A percentile compares a stretch with the other conserved stretches of the same genome.
These are phyloP conservation scores for Gallirallus australis DNA, from an alignment of 2,797 vertebrate genomes.

Conservation along the genomic window DNA sequence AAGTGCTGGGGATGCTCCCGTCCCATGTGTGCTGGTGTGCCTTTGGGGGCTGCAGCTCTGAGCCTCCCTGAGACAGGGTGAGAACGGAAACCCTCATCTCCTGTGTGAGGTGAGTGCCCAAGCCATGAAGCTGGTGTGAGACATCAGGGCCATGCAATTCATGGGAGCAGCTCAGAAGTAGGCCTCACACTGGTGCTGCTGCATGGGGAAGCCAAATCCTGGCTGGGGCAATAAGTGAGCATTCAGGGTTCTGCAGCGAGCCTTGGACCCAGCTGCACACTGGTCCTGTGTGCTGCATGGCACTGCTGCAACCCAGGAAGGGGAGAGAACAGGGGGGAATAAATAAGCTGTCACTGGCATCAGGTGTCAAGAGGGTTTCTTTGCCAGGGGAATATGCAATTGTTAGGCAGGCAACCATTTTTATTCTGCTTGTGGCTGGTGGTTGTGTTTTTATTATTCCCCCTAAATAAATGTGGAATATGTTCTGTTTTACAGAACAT, in stretches of 20 bases:
- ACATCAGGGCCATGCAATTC: not conserved
- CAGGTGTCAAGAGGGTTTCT: not conserved
- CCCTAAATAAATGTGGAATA: not conserved
- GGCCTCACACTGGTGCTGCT: not conserved
- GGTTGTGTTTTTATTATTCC: not conserved
- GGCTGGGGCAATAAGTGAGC: rapidly evolving
- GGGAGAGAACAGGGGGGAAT: not conserved
- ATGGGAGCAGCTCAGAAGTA: not conserved
- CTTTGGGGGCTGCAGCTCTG: rapidly evolving
- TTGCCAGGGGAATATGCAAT: not conserved
- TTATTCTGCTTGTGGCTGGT: not conserved
- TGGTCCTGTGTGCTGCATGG: not conserved
- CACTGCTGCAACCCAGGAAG: not conserved
- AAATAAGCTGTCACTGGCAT: not conserved
- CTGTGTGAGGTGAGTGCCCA: rapidly evolving
- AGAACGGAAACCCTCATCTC: not conserved
- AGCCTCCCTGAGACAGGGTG: not conserved
- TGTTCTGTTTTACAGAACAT: not conserved
- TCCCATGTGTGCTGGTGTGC: not conserved
- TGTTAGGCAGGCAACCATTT: not conserved
- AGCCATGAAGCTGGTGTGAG: rapidly evolving
- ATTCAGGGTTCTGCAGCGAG: not conserved
- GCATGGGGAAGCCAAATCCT: not conserved
- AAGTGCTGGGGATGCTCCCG: not conserved
- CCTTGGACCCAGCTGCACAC: not conserved